A percentile compares a stretch with the other conserved stretches of the same genome.
These are phyloP conservation scores for Anoura caudifer DNA, from an alignment of 2,113 vertebrate species.

Conservation along the genomic window DNA sequence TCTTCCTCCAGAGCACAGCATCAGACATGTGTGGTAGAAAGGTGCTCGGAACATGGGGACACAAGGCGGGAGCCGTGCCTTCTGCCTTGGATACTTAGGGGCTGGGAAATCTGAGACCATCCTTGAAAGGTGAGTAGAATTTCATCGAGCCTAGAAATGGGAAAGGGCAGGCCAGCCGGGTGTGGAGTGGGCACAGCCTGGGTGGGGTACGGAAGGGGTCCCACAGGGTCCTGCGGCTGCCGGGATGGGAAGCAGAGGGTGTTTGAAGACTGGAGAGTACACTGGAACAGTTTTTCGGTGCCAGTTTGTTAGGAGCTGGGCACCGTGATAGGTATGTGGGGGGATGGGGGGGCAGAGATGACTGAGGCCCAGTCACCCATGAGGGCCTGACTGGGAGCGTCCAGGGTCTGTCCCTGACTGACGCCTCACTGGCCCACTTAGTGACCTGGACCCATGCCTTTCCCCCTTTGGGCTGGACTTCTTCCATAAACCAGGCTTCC, in stretches of 20 bases:
- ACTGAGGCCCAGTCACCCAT: background rate
- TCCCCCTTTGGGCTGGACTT: background rate
- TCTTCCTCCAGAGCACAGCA: background rate
- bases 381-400: background rate
- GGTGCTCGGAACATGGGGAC: rapidly evolving
- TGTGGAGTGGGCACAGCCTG: rapidly evolving
- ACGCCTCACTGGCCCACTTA: background rate
- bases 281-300: background rate
- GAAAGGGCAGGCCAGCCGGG: background rate
- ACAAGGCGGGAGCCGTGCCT: rapidly evolving
- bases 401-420: background rate
- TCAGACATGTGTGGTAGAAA: rapidly evolving
- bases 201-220: background rate
- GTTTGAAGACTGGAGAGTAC: background rate
- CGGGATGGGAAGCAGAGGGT: too few species aligned
- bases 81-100: background rate
- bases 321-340: background rate
- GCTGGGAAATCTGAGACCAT: background rate
- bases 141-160: background rate
- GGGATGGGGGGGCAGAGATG: background rate
- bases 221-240: background rate
- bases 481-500: slow-evolving; percentile 30
- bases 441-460: background rate
- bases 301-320: background rate
- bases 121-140: background rate